phyloP scores from a whole-genome alignment of 2,888 invertebrate species.

The Caenorhabditis sp. region DNA sequence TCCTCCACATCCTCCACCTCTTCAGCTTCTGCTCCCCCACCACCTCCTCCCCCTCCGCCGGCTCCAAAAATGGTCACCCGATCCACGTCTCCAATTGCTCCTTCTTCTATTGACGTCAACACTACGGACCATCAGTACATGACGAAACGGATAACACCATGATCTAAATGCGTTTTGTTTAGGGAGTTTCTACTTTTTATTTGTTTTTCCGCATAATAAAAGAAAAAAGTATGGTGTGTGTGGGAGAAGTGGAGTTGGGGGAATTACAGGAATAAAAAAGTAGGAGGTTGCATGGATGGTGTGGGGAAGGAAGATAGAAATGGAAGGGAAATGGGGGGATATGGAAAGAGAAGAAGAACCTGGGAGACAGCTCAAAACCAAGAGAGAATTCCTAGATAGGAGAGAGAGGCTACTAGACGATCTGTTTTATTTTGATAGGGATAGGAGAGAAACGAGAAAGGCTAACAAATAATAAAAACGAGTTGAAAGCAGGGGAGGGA shows the following conservation, averaged over 20 bases:
- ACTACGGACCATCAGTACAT: constrained; percentile 67
- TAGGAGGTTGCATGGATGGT: neutral
- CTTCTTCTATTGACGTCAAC: constrained; percentile 15
- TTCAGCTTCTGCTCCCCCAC: constrained; percentile 27
- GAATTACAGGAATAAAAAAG: constrained; percentile 45
- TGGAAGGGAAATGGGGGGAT: constrained; percentile 35
- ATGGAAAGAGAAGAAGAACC: constrained; percentile 49
- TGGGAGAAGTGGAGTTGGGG: constrained; percentile 23
- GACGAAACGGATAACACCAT: constrained; percentile 52
- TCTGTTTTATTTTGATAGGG: constrained; percentile 17
- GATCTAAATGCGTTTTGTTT: neutral
- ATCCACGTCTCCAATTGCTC: constrained; percentile 46
- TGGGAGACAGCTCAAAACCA: constrained; percentile 43
- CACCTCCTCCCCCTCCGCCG: constrained; percentile 56
- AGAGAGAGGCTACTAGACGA: constrained; percentile 36
- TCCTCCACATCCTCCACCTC: neutral
- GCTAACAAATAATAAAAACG: constrained; percentile 53
- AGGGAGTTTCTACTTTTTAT: constrained; percentile 45
- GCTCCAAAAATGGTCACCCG: constrained; percentile 38
- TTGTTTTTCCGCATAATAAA: constrained; percentile 36
- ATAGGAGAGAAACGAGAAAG: constrained; percentile 1
- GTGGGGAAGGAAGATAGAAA: constrained; percentile 4
- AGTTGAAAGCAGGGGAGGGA: constrained; percentile 21
- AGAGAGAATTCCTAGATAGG: constrained; percentile 36
- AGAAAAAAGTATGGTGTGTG: neutral